Base-by-base conservation (phyloP, 2,797 vertebrate genomes). In the Myiotriccus ornatus region DNA sequence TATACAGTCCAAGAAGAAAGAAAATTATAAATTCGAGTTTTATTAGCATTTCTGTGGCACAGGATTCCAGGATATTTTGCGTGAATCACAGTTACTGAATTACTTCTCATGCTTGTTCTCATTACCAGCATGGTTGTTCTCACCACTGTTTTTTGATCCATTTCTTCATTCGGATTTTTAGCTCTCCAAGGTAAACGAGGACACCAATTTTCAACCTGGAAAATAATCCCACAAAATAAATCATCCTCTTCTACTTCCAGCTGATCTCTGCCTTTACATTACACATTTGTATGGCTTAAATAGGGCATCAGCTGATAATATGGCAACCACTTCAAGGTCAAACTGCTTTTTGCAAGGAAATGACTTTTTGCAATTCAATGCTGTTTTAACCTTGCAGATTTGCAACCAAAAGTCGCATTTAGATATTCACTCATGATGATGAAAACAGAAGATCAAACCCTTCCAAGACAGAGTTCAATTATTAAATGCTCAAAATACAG, bases 151-250 rank as follows among this genome's bases (percentile, higher is more conserved):
- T 98, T 98, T 90, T 98, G 97, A 97, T 99, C 99, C 3, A 97
- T 96, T 92, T 99, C 99, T 78, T 99, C 98, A 20, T 98, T 98
- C 94, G 98, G 97, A 96, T 96, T 98, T 97, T 98, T 99, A 91
- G 97, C 97, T 98, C 99, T 98, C 99, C 99, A 99, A 65, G 98
- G 98, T 93, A 99, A 99, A 84, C 98, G 99, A 92, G 99, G 99
- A 98, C 99, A 99, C 99, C 99, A 99, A 96, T 99, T 99, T 98
- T 99, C 99, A 98, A 99, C 99, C 99, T 99, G 60, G 41, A 91
- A 95, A 96, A 89, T 13, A 90, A 70, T 11, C 24, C 69, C 10
- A 85, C 21, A 82, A 94, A 86, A 94, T 35, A 60, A 81, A 52
- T 52, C 6, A 47, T 81, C 74, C 39, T 16, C 9, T 46, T 85